Percentiles rank a stretch among this genome's conserved stretches.
Conservation (phyloP, 2,888 invertebrate species). For the Lomographa bimaculata region DNA sequence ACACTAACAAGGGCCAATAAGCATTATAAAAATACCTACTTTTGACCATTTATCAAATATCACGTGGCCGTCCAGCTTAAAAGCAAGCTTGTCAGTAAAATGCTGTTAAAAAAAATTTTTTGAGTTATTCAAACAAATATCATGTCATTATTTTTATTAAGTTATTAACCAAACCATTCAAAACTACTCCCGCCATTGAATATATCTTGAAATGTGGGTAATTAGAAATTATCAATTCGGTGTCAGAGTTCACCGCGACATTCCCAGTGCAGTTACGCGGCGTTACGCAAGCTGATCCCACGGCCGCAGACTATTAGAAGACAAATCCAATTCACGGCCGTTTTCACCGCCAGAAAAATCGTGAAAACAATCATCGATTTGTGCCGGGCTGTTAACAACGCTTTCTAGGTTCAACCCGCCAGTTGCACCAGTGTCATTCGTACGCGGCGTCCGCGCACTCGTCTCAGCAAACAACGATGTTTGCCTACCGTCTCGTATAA, state of each 20-base stretch:
- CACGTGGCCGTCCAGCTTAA: too few relatives aligned
- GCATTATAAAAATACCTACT: too few relatives aligned
- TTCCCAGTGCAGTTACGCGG: constrained; percentile 21
- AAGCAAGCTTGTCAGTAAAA: too few relatives aligned
- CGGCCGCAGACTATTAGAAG: constrained; percentile 47
- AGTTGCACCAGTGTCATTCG: constrained; percentile 48
- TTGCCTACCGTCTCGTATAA: constrained; percentile 55
- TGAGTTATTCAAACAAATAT: too few relatives aligned
- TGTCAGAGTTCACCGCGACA: constrained; percentile 25
- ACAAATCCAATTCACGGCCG: constrained; percentile 57
- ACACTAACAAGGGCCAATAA: too few relatives aligned
- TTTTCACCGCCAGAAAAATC: constrained; percentile 65
- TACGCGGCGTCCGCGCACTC: constrained; percentile 53
- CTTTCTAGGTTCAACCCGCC: constrained; percentile 56
- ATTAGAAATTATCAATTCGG: not conserved
- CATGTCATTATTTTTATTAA: too few relatives aligned
- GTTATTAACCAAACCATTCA: too few relatives aligned
- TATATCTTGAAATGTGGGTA: constrained; percentile 17
- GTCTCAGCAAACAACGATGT: constrained; percentile 48
- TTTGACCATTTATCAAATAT: too few relatives aligned
- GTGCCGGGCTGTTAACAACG: constrained; percentile 56
- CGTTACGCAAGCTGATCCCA: constrained; percentile 56
- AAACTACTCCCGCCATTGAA: not conserved
- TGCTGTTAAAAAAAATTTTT: too few relatives aligned
- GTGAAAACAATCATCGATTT: constrained; percentile 63